Percentiles rank a stretch among this genome's conserved stretches.
These are phyloP conservation scores for Upupa epops DNA, from an alignment of 2,113 vertebrate species.

Conservation along the genomic window DNA sequence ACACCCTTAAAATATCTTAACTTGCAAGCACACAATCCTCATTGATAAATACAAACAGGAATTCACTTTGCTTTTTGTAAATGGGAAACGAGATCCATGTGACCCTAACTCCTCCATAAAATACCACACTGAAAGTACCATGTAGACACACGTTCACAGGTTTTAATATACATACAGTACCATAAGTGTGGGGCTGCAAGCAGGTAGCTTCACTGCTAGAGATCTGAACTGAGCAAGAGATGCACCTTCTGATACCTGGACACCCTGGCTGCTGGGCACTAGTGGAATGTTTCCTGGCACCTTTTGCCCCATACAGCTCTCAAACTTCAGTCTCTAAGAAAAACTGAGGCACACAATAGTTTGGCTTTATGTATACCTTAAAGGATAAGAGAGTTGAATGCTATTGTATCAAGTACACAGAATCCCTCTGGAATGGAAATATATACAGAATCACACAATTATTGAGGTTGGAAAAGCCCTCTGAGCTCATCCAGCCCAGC, in stretches of 20 bases:
- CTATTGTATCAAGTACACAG: not conserved
- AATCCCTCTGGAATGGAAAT: not conserved
- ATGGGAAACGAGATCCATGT: not conserved
- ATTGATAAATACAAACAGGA: not conserved
- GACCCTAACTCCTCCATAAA: not conserved
- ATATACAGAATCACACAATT: not conserved
- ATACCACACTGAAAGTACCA: not conserved
- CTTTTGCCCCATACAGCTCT: not conserved
- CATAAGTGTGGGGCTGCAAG: not conserved
- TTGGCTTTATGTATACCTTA: not conserved
- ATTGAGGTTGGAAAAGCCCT: too few relatives aligned
- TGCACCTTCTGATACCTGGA: fast-evolving
- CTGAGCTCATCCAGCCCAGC: too few relatives aligned
- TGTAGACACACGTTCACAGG: not conserved
- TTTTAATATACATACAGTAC: fast-evolving
- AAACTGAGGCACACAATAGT: not conserved
- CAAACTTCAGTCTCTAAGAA: not conserved
- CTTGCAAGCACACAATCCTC: not conserved
- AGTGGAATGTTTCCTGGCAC: fast-evolving
- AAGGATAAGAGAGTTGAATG: not conserved
- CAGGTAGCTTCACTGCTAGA: not conserved
- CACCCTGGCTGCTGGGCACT: fast-evolving
- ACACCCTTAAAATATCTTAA: not conserved
- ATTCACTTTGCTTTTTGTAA: not conserved
- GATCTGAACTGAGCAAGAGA: not conserved